Base-by-base conservation (phyloP, 1,140 invertebrate genomes). In the Zaprionus ornatus region DNA sequence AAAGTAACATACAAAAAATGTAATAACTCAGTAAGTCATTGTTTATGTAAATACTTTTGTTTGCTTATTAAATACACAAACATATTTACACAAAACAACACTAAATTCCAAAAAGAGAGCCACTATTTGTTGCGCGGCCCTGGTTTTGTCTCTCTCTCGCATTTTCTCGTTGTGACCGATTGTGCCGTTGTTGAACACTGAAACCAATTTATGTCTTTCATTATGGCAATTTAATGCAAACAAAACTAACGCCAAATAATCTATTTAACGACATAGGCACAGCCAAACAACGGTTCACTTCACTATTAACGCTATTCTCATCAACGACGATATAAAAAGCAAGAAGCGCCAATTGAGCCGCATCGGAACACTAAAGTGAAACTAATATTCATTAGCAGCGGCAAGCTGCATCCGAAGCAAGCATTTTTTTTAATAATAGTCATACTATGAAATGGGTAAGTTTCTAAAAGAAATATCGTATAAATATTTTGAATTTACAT, bases 401-500 rank as follows among this genome's bases (percentile, higher is more conserved):
- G 21, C 29, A 32, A 32, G 29, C 61, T 65, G 56, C 35, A 61
- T 69, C 56, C 37, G 61, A 32, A 55, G 27, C 35, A 56, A 69
- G 72, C 50, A 74, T 70, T 64, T 75, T 75, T 42, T 61, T 45
- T 23, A 37, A 57, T 21, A 62, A 42, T 60, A 62, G 56, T 17
- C 25, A 74, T 74, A 84, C 60, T 71, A 86, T 87, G 83, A 87
- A 87, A 87, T 87, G 83, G 83, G 83, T 87, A 87, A 87, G 83
- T 75, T 65, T 64, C 23, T 21, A 50, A 65, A n/a, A 19, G 32
- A 12, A 55, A 27, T 19, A 15, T 15, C 21, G 19, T 40, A 6
- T 23, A 3, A 42, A 12, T 3, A 17, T 32, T 61, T 25, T 21
- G 9, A 19, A 23, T 40, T 56, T 66, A 52, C 45, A 32, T 27